Evolutionary conservation across 2,113 vertebrate species (phyloP), one percentile per base, ranked within the genome.

Genomic region (Podiceps cristatus): DNA sequence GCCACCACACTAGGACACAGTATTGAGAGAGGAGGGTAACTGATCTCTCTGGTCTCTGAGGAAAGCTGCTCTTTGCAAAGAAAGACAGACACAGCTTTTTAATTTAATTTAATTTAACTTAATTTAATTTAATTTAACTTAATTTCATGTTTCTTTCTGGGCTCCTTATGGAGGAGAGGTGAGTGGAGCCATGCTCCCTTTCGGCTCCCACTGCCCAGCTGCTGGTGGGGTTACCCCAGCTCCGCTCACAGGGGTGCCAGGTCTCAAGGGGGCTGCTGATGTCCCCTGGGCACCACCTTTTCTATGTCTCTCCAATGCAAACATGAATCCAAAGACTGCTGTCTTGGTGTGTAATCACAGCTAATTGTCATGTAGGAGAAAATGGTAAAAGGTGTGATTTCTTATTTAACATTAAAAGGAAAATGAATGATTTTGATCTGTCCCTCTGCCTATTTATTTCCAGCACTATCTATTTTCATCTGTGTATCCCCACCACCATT

Each of bases 231-330:
- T 42, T 75, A 29, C 11, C 15, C 18, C 10, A 62, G 18, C 50
- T 42, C 1, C 11, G 15, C 9, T 63, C 27, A 59, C 5, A 53
- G 14, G 12, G 7, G 4, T 47, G 37, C 19, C 0, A 3, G 5
- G 42, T 75, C 29, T 74, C 33, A 25, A 50, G 19, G 18, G 25
- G 77, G 11, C 22, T 71, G 25, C 29, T 33, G 20, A 9, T 10
- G 10, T 37, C 13, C 9, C 28, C 40, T 23, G 8, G 33, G 27
- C 35, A 59, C 1, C 45, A 45, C 5, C 23, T 67, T 69, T 84
- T 71, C 40, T 13, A 4, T 40, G 8, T 40, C 7, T 16, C 7
- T 42, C 16, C 19, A n/a, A 28, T 29, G 52, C 24, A 83, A 55
- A 62, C 11, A 2, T 35, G 69, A 58, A 45, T 79, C 19, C 35